phyloP scores from a whole-genome alignment of 2,113 vertebrate species.

The Aspidoscelis tigris region DNA sequence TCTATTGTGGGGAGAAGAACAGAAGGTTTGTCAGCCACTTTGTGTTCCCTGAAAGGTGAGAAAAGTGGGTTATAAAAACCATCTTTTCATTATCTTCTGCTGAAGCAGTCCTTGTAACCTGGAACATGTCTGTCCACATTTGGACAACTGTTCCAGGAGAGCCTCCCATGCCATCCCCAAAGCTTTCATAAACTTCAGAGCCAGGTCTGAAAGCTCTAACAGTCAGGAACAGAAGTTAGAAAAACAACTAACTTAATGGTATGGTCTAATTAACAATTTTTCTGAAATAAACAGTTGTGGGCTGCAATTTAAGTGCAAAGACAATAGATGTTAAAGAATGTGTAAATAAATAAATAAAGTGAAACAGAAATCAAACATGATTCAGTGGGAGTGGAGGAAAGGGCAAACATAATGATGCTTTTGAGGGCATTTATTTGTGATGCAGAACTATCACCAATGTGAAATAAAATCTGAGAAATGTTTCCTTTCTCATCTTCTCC shows the following conservation, averaged over 20 bases:
- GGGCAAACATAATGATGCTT: slow-evolving; percentile 1
- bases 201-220: background rate
- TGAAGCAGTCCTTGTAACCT: background rate
- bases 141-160: too few relatives aligned
- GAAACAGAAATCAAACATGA: background rate
- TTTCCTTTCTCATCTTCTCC: background rate
- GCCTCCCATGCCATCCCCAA: too few relatives aligned
- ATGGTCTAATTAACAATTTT: background rate
- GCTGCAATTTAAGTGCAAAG: background rate
- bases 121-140: background rate
- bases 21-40: too few relatives aligned
- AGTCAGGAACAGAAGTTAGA: background rate
- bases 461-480: background rate
- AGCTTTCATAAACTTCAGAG: background rate
- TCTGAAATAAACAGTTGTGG: background rate
- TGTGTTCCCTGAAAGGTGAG: too few relatives aligned
- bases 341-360: background rate
- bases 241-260: background rate
- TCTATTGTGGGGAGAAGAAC: too few relatives aligned
- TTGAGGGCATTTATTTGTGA: background rate
- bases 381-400: background rate
- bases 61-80: too few relatives aligned
- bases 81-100: too few relatives aligned
- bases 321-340: background rate
- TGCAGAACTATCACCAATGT: background rate